Percentiles rank a stretch among this genome's conserved stretches.
Evolutionary conservation across 2,797 vertebrate species (phyloP).

Genomic region (Myotis planiceps): DNA sequence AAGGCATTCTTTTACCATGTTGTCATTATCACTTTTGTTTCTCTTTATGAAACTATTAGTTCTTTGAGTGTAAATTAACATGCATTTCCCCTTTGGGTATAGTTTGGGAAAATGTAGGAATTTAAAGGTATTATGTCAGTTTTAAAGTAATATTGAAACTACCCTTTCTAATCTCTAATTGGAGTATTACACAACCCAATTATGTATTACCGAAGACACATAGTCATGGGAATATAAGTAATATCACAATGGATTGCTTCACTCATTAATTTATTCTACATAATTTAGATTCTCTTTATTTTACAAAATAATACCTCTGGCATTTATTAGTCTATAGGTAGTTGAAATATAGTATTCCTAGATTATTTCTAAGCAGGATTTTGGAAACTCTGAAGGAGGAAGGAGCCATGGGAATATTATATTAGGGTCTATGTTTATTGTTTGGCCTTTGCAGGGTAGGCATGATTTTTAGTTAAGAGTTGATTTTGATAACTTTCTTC

Average conservation of each 20-base stretch:
- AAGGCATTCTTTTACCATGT: background rate
- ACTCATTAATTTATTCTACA: background rate
- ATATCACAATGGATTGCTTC: background rate
- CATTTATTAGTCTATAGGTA: background rate
- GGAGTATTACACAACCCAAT: background rate
- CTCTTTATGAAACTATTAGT: background rate
- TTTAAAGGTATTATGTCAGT: background rate
- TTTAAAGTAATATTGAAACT: slow-evolving; percentile 39
- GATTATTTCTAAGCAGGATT: background rate
- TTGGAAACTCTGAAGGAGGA: background rate
- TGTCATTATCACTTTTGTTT: background rate
- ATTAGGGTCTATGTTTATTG: background rate
- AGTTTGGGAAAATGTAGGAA: background rate
- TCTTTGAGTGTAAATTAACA: background rate
- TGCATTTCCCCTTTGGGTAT: background rate
- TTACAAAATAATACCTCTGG: background rate
- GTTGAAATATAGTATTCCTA: background rate
- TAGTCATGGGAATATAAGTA: background rate
- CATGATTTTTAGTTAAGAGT: background rate
- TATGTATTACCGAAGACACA: background rate
- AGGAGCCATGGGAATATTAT: background rate
- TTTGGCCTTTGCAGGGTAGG: background rate
- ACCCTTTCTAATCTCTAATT: background rate
- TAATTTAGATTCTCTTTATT: background rate
- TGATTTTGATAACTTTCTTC: background rate